These are phyloP conservation scores for Ormyrus labotus DNA, from an alignment of 2,888 invertebrate species.

Conservation along the genomic window DNA sequence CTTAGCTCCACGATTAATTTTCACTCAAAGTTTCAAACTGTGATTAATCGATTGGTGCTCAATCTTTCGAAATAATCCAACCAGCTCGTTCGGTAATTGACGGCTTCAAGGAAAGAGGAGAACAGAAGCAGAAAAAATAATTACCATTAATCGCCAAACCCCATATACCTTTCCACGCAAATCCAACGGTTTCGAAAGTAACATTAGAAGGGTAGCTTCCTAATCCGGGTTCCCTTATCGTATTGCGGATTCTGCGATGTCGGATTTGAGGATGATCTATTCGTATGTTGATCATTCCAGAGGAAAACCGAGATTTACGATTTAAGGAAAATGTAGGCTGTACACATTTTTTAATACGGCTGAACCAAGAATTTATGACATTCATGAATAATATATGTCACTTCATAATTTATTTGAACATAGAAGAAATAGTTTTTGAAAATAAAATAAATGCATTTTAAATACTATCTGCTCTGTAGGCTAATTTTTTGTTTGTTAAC, in stretches of 20 bases:
- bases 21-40: conserved; percentile 21
- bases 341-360: too few species aligned
- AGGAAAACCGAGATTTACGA: too few species aligned
- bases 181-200: conserved; percentile 8
- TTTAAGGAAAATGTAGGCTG: too few species aligned
- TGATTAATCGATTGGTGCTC: conserved; percentile 11
- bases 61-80: conserved; percentile 23
- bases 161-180: not conserved
- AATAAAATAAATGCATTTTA: too few species aligned
- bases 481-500: too few species aligned
- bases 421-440: too few species aligned
- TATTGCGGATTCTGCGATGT: not conserved
- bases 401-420: too few species aligned
- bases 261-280: too few species aligned
- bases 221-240: conserved; percentile 20
- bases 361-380: too few species aligned
- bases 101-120: not conserved
- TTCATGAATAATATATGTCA: too few species aligned
- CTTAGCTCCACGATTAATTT: conserved; percentile 19
- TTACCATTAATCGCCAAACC: not conserved
- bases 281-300: too few species aligned
- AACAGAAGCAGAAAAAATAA: conserved; percentile 17
- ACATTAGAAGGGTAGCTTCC: conserved; percentile 3
- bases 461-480: too few species aligned
- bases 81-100: not conserved